These are phyloP conservation scores for Napeogenes inachia DNA, from an alignment of 2,888 invertebrate genomes.

Conservation along the genomic window DNA sequence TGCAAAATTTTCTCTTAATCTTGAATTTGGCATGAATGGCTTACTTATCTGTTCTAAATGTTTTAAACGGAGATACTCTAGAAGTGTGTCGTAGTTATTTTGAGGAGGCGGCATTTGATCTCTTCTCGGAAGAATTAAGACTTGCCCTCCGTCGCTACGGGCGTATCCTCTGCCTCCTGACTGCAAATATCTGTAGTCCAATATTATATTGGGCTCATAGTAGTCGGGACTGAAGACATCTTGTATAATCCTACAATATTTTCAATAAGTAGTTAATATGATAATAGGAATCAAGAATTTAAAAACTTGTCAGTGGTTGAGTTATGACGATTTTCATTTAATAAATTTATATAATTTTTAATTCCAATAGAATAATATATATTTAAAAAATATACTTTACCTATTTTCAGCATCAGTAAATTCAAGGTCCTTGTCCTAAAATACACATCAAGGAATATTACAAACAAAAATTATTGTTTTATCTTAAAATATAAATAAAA, in stretches of 20 bases:
- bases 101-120: conserved; percentile 43
- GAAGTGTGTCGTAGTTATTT: conserved; percentile 54
- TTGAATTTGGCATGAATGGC: conserved; percentile 2
- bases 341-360: background rate
- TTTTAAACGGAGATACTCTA: conserved; percentile 53
- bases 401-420: conserved; percentile 28
- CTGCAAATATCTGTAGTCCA: conserved; percentile 65
- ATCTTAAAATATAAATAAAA: no score
- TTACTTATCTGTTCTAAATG: conserved; percentile 39
- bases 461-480: no score
- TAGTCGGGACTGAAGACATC: conserved; percentile 59
- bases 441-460: background rate
- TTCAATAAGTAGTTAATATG: no score
- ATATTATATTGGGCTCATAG: conserved; percentile 53
- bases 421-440: conserved; percentile 15
- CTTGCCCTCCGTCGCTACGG: conserved; percentile 59
- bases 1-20: background rate
- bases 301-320: no score
- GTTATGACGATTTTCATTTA: background rate
- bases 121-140: conserved; percentile 56
- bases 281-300: no score
- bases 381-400: conserved; percentile 4
- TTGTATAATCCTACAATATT: conserved; percentile 48
- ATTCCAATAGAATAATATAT: background rate
- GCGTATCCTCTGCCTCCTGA: conserved; percentile 63